Evolutionary conservation across 1,140 invertebrate genomes (phyloP).

Genomic region (Zaprionus lachaisei): DNA sequence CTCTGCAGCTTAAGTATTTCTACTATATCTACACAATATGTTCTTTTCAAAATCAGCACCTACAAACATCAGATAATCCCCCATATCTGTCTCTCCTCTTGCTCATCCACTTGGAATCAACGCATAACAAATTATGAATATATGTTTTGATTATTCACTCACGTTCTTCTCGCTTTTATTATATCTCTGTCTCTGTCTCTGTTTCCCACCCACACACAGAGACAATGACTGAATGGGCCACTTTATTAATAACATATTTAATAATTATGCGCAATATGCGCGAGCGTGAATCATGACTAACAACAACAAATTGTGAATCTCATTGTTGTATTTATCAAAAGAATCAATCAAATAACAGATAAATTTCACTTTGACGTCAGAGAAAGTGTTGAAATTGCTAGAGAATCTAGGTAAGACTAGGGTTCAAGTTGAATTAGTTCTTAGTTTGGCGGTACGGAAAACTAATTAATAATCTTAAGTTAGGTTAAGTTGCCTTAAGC

Average conservation of each 20-base stretch:
- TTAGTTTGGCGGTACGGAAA: slow-evolving; percentile 28
- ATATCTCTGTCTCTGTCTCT: background rate
- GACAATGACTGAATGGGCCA: slow-evolving; percentile 56
- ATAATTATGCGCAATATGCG: slow-evolving; percentile 64
- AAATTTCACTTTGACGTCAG: slow-evolving; percentile 52
- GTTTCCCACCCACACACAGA: slow-evolving; percentile 33
- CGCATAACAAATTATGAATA: slow-evolving; percentile 56
- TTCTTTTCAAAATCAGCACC: too few species aligned
- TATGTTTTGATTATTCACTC: slow-evolving; percentile 43
- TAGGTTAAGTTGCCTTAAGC: slow-evolving; percentile 38
- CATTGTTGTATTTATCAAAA: slow-evolving; percentile 60
- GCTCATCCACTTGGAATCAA: background rate
- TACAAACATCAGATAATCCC: background rate
- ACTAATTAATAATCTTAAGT: slow-evolving; percentile 75
- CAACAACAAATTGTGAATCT: slow-evolving; percentile 1
- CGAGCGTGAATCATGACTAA: slow-evolving; percentile 56
- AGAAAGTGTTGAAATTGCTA: slow-evolving; percentile 6
- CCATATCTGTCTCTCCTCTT: background rate
- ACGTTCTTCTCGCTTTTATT: background rate
- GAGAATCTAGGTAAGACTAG: background rate
- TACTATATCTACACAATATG: too few species aligned
- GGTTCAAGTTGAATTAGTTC: slow-evolving; percentile 42
- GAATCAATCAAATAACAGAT: slow-evolving; percentile 56
- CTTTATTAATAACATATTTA: slow-evolving; percentile 52
- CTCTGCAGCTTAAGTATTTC: too few species aligned